A percentile compares a stretch with the other conserved stretches of the same genome.
Evolutionary conservation across 1,140 invertebrate species (phyloP).

Genomic region (Heliconius congener): DNA sequence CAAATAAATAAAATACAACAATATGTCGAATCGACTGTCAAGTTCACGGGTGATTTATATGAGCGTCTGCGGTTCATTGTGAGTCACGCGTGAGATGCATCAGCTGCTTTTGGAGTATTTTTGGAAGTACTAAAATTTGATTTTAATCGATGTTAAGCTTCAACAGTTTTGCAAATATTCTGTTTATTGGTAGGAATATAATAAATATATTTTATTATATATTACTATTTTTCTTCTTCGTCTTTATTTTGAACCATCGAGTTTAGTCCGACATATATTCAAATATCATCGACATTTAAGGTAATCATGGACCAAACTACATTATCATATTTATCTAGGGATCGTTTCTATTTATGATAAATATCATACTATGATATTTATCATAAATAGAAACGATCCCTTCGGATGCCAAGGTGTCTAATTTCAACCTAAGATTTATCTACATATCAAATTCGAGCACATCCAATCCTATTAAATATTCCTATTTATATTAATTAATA

Average conservation of each 20-base stretch:
- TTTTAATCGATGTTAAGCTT: neutral
- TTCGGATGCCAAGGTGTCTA: no score
- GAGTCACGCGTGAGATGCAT: conserved; percentile 52
- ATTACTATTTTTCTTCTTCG: neutral
- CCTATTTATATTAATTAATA: no score
- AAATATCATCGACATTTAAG: no score
- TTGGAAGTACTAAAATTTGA: neutral
- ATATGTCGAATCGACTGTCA: conserved; percentile 50
- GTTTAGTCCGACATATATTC: neutral
- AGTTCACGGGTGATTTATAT: conserved; percentile 59
- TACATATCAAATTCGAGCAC: no score
- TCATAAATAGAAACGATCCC: no score
- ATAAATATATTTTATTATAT: no score
- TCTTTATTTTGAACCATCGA: neutral
- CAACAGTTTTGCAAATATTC: neutral
- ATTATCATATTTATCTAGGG: neutral
- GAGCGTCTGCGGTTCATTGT: conserved; percentile 56
- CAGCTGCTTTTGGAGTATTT: conserved; percentile 23
- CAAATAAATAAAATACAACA: conserved; percentile 10
- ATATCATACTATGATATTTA: neutral
- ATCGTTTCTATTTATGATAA: no score
- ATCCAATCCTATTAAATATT: no score
- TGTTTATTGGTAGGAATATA: no score
- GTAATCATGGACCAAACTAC: neutral
- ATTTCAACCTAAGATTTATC: no score